Base-by-base conservation (phyloP, 35 echinoderm and acorn worm species). In the Amphiura filiformis region DNA sequence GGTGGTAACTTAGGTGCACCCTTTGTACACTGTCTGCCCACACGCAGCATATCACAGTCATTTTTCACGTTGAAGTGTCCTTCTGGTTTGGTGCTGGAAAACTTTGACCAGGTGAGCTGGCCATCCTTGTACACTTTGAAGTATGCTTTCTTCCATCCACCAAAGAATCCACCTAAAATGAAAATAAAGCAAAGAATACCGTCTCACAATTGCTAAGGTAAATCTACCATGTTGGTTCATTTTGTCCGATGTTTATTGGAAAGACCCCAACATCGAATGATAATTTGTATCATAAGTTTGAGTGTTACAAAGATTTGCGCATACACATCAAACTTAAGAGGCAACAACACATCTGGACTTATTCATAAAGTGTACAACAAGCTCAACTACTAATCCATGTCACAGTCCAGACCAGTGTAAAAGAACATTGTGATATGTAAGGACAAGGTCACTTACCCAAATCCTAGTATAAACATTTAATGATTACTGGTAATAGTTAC, bases 61-160 rank as follows among this genome's bases (percentile, higher is more conserved):
- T 80, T 79, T 32, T 81, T 83, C 35, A 94, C 38, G 47, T 94
- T 86, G 38, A 89, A 36, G 9, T 56, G 30, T 39, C 40, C 52
- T 49, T 89, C 84, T 32, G 80, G 87, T n/a, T 23, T 52, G 36
- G 76, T 41, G 15, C 47, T 57, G 0, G 84, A 79, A 31, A 34
- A 34, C 28, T 75, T 76, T 32, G 80, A 76, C 23, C 57, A 89
- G 57, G 76, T 85, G 34, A 94, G 75, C 31, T 89, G 47, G 14
- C 87, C 87, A 81, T 94, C 92, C 12, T 90, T 82, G 61, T 89
- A 94, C 39, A 90, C 42, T n/a, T 65, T 42, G 56, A 94, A 81
- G 64, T 90, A 81, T 5, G 78, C 57, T 40, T 79, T 89, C 42
- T 84, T 89, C 92, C 92, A 94, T 35, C 92, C 49, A n/a, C 82